phyloP scores from a whole-genome alignment of 2,888 invertebrate species.

The Hirtodrosophila duncani region DNA sequence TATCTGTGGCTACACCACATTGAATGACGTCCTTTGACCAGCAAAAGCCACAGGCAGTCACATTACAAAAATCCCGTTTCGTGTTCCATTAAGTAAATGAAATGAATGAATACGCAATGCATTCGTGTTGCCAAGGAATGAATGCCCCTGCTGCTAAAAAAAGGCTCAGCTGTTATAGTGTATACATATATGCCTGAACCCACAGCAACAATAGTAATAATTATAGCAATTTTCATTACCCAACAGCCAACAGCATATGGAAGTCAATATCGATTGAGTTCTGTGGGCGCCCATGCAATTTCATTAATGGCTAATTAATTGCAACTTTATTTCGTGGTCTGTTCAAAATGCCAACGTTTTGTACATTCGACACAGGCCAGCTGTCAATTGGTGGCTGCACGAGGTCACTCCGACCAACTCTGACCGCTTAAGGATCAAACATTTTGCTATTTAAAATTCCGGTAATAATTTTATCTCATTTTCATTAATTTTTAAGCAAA shows the following conservation, averaged over 20 bases:
- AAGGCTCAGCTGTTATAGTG: no score
- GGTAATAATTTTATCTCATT: conserved; percentile 50
- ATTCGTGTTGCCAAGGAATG: no score
- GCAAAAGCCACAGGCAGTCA: no score
- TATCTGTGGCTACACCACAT: no score
- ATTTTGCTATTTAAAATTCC: conserved; percentile 54
- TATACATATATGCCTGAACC: conserved; percentile 10
- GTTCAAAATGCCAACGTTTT: conserved; percentile 25
- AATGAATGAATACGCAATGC: no score
- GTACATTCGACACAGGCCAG: conserved; percentile 31
- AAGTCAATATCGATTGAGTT: conserved; percentile 1
- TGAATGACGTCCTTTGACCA: no score
- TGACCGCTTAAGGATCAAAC: no score
- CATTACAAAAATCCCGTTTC: no score
- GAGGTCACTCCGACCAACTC: no score
- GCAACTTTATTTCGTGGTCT: conserved; percentile 46
- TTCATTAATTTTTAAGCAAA: conserved; percentile 54
- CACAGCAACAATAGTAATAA: conserved; percentile 20
- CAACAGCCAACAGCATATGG: conserved; percentile 1
- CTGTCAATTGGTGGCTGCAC: conserved; percentile 44
- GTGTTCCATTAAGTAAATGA: no score
- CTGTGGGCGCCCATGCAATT: conserved; percentile 17
- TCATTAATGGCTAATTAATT: conserved; percentile 60
- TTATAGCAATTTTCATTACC: conserved; percentile 38
- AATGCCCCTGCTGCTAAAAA: no score